Conservation (phyloP, 2,888 invertebrate species). For the Chrysolina americana region DNA sequence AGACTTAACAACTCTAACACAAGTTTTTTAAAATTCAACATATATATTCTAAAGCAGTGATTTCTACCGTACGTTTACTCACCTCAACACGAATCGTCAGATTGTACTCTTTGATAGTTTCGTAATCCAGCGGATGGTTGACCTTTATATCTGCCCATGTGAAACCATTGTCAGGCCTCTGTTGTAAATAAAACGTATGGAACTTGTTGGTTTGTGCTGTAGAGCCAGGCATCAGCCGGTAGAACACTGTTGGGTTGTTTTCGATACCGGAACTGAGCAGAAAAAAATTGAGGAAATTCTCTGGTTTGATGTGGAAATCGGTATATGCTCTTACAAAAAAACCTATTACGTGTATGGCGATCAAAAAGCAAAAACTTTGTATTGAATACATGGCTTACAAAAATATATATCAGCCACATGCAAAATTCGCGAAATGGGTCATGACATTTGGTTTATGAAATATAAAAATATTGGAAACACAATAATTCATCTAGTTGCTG, state of each 20-base stretch:
- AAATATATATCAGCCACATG: slow-evolving; percentile 66
- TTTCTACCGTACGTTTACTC: slow-evolving; percentile 62
- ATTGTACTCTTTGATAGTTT: slow-evolving; percentile 96
- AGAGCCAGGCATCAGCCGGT: slow-evolving; percentile 94
- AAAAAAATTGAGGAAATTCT: slow-evolving; percentile 42
- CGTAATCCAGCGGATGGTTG: slow-evolving; percentile 95
- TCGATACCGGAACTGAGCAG: slow-evolving; percentile 91
- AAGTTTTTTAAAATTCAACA: too few relatives aligned
- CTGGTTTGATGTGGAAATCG: neutral
- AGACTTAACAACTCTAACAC: too few relatives aligned
- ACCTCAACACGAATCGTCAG: slow-evolving; percentile 96
- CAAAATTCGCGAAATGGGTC: slow-evolving; percentile 57
- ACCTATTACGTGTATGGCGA: slow-evolving; percentile 57
- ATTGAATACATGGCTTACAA: slow-evolving; percentile 64
- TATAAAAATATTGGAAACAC: neutral
- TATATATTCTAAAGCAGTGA: neutral
- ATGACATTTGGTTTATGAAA: slow-evolving; percentile 34
- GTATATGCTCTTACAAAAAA: slow-evolving; percentile 47
- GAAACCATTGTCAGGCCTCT: slow-evolving; percentile 91
- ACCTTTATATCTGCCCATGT: slow-evolving; percentile 98
- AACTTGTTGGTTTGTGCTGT: slow-evolving; percentile 97
- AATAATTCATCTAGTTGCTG: neutral
- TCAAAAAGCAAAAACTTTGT: slow-evolving; percentile 61
- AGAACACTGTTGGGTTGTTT: slow-evolving; percentile 96
- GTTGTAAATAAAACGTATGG: slow-evolving; percentile 96